Base-by-base conservation (phyloP, 2,888 invertebrate species). In the Physocephala rufipes region DNA sequence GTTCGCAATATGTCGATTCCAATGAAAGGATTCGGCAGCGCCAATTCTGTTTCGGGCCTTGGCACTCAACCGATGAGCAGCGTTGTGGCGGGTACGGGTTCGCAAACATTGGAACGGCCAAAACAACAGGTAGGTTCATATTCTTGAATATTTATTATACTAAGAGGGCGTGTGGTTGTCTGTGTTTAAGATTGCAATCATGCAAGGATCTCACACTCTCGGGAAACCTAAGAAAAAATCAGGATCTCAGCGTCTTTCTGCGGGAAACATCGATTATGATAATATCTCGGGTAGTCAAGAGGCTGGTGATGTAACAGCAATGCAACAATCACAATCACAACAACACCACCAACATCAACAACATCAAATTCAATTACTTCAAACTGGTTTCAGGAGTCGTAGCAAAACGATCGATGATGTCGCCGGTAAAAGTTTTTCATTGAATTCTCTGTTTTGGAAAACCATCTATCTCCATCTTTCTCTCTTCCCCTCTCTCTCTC, bases 1-100 rank as follows among this genome's bases (percentile, higher is more conserved):
- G 97, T 98, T 59, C 91, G 97, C 80, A 97, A 96, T 87, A 97
- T 98, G 97, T 94, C 95, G 81, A 92, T 97, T 86, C 97, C 97
- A 70, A 90, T 91, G 79, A 92, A 94, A 78, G 90, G 91, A 53
- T 84, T 88, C 64, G 89, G 89, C 53, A 87, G 88, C 76, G 88
- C 89, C 3, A 85, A 87, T 61, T 85, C 85, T 63, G 83, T 86
- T 5, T 83, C 85, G 66, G 86, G 86, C 16, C 76, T 84, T 63
- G 88, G 89, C 62, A 85, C 86, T 73, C 70, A 70, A 4, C 26
- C 43, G 2, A 71, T 88, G 64, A 82, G 81, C 72, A 78, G 87
- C 83, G 65, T n/a, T n/a, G n/a, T n/a, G n/a, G n/a, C n/a, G n/a
- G 86, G 86, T 71, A 89, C 36, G 9, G 36, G 86, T 79, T 90